Percentiles rank a stretch among this genome's conserved stretches.
These are phyloP conservation scores for Hecatera dysodea DNA, from an alignment of 2,888 invertebrate species.

Conservation along the genomic window DNA sequence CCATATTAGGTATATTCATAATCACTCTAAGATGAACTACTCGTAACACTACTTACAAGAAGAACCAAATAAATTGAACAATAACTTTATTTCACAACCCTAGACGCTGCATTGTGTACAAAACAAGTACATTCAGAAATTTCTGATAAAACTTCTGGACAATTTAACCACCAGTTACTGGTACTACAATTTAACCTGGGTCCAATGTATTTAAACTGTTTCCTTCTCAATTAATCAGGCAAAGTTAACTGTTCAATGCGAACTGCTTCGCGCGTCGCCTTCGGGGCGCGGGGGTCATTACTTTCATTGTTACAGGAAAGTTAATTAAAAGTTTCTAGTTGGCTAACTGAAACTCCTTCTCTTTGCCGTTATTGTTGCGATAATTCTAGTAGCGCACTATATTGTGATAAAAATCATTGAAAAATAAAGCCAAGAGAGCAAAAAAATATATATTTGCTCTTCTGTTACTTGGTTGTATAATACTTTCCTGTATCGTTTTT, in stretches of 20 bases:
- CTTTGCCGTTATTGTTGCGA: constrained; percentile 55
- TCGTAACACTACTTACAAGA: too few relatives aligned
- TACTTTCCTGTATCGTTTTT: too few relatives aligned
- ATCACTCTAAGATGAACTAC: too few relatives aligned
- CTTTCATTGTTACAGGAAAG: constrained; percentile 67
- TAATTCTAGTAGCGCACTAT: constrained; percentile 32
- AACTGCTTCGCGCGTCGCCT: constrained; percentile 47
- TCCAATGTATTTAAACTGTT: constrained; percentile 39
- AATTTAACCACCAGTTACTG: not conserved
- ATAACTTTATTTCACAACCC: not conserved
- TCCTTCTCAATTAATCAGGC: constrained; percentile 58
- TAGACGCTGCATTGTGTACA: not conserved
- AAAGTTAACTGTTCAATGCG: constrained; percentile 57
- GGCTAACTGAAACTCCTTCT: constrained; percentile 62
- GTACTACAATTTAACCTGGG: not conserved
- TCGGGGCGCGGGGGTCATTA: constrained; percentile 52
- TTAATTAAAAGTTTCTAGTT: constrained; percentile 73
- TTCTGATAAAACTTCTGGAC: not conserved
- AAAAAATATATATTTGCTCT: too few relatives aligned
- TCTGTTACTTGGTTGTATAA: too few relatives aligned
- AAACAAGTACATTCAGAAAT: not conserved
- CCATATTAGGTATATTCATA: too few relatives aligned
- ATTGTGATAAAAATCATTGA: not conserved
- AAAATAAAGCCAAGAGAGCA: too few relatives aligned
- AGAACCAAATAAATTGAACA: too few relatives aligned